Base-by-base conservation (phyloP, 2,113 vertebrate species). In the Cynopterus brachyotis region DNA sequence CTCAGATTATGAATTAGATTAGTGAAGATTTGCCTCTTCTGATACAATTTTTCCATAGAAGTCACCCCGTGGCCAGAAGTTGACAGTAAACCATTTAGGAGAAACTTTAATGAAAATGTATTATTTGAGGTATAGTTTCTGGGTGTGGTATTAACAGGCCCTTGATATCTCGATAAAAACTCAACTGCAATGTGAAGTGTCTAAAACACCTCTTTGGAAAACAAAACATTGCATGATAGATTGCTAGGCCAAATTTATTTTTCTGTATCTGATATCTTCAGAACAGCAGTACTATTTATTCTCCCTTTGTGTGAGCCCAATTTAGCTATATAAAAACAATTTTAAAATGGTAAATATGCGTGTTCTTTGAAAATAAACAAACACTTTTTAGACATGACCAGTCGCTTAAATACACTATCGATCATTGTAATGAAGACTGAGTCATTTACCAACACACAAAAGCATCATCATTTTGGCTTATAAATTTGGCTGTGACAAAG, bases 351-450 rank as follows among this genome's bases (percentile, higher is more conserved):
- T 89, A 97, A 96, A 95, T 87, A 67, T 1, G 45, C 72, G 67
- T 5, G 6, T 40, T 85, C 90, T 91, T 97, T 97, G 72, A 92
- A 97, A 97, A 96, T 84, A 96, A 98, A 97, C 96, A 98, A 97
- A 96, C 89, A 96, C 89, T 98, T 98, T 97, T 92, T 97, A 97
- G 95, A 97, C 88, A 83, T 70, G 95, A 89, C 83, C 95, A 96
- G 95, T 70, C 96, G 96, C 93, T 94, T 97, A 98, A 97, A 96
- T 53, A 81, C 35, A 6, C 94, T 97, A 98, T 81, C 82, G 96
- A 98, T 98, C 95, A 95, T 91, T 47, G 2, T 96, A 96, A 98
- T 96, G 97, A 97, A 96, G 96, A 86, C 88, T 1, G 89, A 85
- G 89, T 97, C 95, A 95, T 92, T 73, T 93, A 32, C 89, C 37